Evolutionary conservation across 1,140 invertebrate species (phyloP), one percentile per base, ranked within the genome.

Genomic region (Hyles vespertilio): DNA sequence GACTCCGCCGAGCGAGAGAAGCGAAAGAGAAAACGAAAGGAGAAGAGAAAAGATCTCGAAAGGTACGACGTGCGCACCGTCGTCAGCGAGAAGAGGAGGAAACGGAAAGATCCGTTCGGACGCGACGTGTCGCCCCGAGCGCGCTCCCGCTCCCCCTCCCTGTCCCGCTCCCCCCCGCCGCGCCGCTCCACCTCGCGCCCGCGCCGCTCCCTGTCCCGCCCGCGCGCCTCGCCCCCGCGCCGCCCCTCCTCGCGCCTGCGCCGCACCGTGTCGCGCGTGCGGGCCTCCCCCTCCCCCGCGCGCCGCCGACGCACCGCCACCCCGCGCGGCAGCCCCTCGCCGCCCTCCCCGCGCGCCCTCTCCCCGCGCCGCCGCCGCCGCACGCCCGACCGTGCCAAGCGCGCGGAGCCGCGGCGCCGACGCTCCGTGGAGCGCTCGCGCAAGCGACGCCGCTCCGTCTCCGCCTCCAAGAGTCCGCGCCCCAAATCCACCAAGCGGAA

Each of bases 11-110:
- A 78, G 53, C 63, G 59, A 10, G 69, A 69, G 76, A 69, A 91
- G 75, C n/a, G 32, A 32, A 84, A 84, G n/a, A 65, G 71, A 10
- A 55, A 55, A 52, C 92, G 93, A 59, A 93, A 93, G 59, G 93
- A 94, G 60, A 95, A 94, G 69, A 87, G 95, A 5, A 94, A 95
- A 73, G 95, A 96, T 66, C 86, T 96, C 32, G 94, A 95, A 63
- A 90, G 95, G 9, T 96, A 97, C 72, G 94, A 96, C 87, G 95
- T 96, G 0, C 89, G 95, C 12, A 93, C 94, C 61, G 88, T 96
- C 40, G 93, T 97, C 9, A 91, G 92, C 2, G 93, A 94, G 58
- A 94, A 94, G 61, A 92, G 92, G 0, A 86, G 91, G 52, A 90
- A 92, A n/a, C 84, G 91, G 34, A 95, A 94, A 82, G 95, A 96